Evolutionary conservation across 2,888 invertebrate genomes (phyloP).

Genomic region (Amphipoea lucens): DNA sequence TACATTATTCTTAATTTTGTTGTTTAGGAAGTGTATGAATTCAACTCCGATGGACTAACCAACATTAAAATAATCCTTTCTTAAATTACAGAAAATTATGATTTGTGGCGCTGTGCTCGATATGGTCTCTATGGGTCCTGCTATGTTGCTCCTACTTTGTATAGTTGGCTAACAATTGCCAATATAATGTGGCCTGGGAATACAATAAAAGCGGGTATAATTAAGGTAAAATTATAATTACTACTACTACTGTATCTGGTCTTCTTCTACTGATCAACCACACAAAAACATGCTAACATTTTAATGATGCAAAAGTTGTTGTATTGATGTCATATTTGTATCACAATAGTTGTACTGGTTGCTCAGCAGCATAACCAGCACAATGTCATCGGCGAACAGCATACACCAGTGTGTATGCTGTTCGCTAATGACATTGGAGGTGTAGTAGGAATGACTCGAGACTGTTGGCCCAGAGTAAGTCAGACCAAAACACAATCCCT

Average conservation of each 20-base stretch:
- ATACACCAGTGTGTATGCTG: too few relatives aligned
- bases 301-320: conserved; percentile 21
- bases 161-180: conserved; percentile 94
- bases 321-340: not conserved
- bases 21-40: not conserved
- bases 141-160: conserved; percentile 95
- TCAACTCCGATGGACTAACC: not conserved
- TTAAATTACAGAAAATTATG: conserved; percentile 87
- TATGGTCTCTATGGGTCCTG: conserved; percentile 95
- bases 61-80: not conserved
- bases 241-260: not conserved
- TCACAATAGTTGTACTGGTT: conserved; percentile 4
- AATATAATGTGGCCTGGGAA: conserved; percentile 94
- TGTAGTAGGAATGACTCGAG: too few relatives aligned
- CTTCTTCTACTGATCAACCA: not conserved
- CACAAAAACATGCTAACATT: not conserved
- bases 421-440: too few relatives aligned
- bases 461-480: too few relatives aligned
- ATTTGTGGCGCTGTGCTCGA: conserved; percentile 92
- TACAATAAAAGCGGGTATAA: conserved; percentile 92
- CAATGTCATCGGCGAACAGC: too few relatives aligned
- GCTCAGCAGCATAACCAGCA: not conserved
- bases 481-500: too few relatives aligned
- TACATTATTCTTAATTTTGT: conserved; percentile 28
- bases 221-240: conserved; percentile 83